phyloP scores from a whole-genome alignment of 2,888 invertebrate species.

The Leistus spinibarbis region DNA sequence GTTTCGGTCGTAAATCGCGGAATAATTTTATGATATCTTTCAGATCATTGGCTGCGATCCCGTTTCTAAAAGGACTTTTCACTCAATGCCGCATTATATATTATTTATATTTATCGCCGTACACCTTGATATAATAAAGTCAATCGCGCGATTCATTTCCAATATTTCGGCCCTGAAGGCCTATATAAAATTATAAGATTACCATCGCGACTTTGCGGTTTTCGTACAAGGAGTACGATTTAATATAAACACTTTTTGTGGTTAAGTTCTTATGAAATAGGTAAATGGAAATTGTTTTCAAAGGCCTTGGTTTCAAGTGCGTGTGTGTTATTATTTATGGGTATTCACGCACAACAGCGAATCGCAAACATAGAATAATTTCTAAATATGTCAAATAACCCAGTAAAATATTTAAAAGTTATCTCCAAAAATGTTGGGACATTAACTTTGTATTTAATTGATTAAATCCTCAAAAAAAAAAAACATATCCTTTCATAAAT shows the following conservation, averaged over 20 bases:
- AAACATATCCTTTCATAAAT: conserved; percentile 1
- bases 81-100: background rate
- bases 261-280: background rate
- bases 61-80: background rate
- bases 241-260: background rate
- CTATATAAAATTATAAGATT: background rate
- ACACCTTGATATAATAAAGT: background rate
- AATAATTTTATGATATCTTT: background rate
- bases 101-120: background rate
- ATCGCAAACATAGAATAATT: too few relatives aligned
- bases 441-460: conserved; percentile 7
- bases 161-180: background rate
- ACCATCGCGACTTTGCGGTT: background rate
- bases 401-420: too few relatives aligned
- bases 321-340: too few relatives aligned
- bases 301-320: background rate
- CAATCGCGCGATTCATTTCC: background rate
- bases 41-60: background rate
- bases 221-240: background rate
- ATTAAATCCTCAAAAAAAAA: conserved; percentile 7
- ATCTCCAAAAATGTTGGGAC: background rate
- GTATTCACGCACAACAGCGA: too few relatives aligned
- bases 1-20: background rate
- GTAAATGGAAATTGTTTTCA: background rate
- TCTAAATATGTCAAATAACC: too few relatives aligned